A percentile compares a stretch with the other conserved stretches of the same genome.
phyloP scores from a whole-genome alignment of 2,113 vertebrate species.

The Thalassoma bifasciatum region DNA sequence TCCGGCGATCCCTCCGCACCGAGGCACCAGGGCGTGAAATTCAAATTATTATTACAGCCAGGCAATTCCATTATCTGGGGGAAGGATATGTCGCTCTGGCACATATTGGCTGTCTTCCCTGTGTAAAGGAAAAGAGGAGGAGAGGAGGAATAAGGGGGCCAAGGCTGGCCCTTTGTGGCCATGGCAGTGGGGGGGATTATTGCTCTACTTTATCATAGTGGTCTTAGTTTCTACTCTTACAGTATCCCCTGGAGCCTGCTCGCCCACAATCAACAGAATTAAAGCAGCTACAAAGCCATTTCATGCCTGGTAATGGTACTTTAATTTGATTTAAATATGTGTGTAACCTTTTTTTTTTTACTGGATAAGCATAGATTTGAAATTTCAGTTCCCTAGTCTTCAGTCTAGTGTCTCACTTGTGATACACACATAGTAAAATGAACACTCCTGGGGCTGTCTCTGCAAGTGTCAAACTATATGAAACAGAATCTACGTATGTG shows the following conservation, averaged over 20 bases:
- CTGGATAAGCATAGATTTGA: neutral
- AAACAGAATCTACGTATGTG: neutral
- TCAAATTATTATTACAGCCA: constrained; percentile 86
- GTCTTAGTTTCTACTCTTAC: constrained; percentile 34
- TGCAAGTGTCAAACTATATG: no score
- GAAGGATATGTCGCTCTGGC: constrained; percentile 77
- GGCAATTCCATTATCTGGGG: constrained; percentile 83
- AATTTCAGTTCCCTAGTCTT: neutral
- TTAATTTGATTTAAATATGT: neutral
- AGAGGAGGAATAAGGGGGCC: constrained; percentile 44
- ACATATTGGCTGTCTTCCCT: constrained; percentile 78
- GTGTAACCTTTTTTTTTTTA: neutral
- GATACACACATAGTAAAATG: no score
- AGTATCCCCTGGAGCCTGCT: neutral
- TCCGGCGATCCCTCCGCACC: constrained; percentile 71
- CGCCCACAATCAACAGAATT: constrained; percentile 14
- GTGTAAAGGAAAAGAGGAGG: constrained; percentile 57
- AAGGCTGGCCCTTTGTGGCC: constrained; percentile 66
- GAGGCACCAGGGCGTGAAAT: constrained; percentile 81
- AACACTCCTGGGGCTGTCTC: neutral
- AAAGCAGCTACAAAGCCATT: constrained; percentile 19
- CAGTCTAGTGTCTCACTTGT: neutral
- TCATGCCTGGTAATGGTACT: neutral
- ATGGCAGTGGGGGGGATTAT: constrained; percentile 56
- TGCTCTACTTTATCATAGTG: constrained; percentile 69